A percentile compares a stretch with the other conserved stretches of the same genome.
Conservation (phyloP, 2,113 vertebrate genomes). For the Paramisgurnus dabryanus region DNA sequence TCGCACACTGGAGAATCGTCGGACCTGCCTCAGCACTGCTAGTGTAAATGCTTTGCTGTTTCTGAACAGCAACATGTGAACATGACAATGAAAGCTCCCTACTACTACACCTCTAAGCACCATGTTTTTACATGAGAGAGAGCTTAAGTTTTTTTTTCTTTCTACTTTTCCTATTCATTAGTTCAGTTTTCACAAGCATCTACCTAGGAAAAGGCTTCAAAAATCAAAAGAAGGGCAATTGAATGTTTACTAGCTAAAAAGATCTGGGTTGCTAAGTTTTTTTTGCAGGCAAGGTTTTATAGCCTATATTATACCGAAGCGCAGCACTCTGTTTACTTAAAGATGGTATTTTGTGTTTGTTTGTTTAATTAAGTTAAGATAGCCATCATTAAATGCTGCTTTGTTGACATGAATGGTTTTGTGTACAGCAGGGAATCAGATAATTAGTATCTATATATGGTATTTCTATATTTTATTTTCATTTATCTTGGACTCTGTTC, state of each 20-base stretch:
- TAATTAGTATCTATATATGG: not conserved
- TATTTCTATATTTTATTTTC: not conserved
- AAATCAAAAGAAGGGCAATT: not conserved
- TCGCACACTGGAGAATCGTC: not conserved
- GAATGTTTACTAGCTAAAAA: not conserved
- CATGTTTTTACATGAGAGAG: not conserved
- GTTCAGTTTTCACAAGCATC: not conserved
- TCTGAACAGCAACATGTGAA: not conserved
- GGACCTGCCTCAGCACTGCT: slow-evolving; percentile 8
- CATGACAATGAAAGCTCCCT: not conserved
- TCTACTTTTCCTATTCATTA: not conserved
- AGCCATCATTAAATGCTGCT: not conserved
- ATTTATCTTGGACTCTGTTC: not conserved
- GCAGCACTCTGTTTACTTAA: not conserved
- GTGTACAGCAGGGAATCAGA: not conserved
- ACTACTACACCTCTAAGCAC: not conserved
- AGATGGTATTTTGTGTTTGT: not conserved
- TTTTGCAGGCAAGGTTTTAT: not conserved
- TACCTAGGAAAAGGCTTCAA: not conserved
- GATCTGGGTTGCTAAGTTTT: not conserved
- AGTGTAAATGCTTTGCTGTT: slow-evolving; percentile 2
- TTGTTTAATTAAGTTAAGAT: not conserved
- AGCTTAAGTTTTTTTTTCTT: not conserved
- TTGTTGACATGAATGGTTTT: not conserved
- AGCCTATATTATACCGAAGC: not conserved